A percentile compares a stretch with the other conserved stretches of the same genome.
Conservation (phyloP, 2,888 invertebrate species). For the Limnephilus lunatus region DNA sequence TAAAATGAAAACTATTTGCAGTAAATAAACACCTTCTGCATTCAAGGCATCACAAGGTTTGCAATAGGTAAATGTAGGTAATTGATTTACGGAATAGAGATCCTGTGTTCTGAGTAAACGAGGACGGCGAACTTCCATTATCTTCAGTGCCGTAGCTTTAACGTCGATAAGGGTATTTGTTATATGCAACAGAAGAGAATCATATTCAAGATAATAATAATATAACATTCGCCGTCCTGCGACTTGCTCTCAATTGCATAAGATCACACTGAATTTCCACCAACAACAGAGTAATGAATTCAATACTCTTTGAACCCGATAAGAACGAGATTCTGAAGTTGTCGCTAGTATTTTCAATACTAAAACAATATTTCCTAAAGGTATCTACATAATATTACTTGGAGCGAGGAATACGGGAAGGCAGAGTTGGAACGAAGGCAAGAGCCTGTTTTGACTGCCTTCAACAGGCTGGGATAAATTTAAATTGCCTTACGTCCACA, state of each 20-base stretch:
- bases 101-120: neutral
- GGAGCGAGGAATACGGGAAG: neutral
- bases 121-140: neutral
- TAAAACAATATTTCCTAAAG: neutral
- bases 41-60: neutral
- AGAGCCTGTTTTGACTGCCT: neutral
- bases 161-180: neutral
- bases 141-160: neutral
- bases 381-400: neutral
- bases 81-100: neutral
- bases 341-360: neutral
- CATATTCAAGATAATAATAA: neutral
- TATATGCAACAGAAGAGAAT: neutral
- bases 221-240: neutral
- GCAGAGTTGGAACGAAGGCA: neutral
- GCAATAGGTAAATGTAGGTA: neutral
- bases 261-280: neutral
- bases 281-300: neutral
- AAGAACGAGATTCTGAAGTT: neutral
- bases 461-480: neutral
- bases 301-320: neutral
- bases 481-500: neutral
- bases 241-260: slow-evolving; percentile 13
- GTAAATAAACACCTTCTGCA: neutral
- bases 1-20: neutral